A percentile compares a stretch with the other conserved stretches of the same genome.
Conservation (phyloP, 1,140 invertebrate genomes). For the Contarinia nasturtii region DNA sequence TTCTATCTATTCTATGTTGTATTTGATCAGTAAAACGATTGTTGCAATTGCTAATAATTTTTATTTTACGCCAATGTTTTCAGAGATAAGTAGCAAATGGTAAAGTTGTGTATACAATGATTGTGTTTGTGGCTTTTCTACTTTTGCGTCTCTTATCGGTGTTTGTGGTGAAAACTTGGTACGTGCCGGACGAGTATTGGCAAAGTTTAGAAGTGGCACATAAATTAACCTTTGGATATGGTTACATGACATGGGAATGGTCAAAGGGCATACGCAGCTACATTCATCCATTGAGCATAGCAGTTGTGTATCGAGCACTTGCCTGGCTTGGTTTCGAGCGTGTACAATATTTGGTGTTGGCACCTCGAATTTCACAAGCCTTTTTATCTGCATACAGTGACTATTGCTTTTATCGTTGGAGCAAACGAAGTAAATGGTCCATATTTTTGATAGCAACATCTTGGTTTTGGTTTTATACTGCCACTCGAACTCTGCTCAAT, state of each 20-base stretch:
- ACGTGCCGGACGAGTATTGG: conserved; percentile 88
- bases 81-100: neutral
- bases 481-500: conserved; percentile 67
- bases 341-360: conserved; percentile 36
- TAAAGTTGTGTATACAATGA: conserved; percentile 22
- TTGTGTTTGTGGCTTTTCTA: conserved; percentile 35
- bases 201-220: conserved; percentile 82
- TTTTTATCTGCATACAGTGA: conserved; percentile 54
- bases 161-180: conserved; percentile 56
- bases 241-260: conserved; percentile 88
- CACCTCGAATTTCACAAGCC: conserved; percentile 63
- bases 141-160: conserved; percentile 43
- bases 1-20: no score
- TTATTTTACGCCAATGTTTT: no score
- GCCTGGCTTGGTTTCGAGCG: conserved; percentile 40
- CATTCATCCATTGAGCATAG: conserved; percentile 55
- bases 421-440: conserved; percentile 40
- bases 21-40: no score
- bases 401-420: conserved; percentile 51
- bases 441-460: conserved; percentile 41
- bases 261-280: conserved; percentile 62
- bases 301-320: conserved; percentile 41
- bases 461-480: conserved; percentile 82
- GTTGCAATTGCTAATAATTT: no score
- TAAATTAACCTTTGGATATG: conserved; percentile 64